A percentile compares a stretch with the other conserved stretches of the same genome.
Evolutionary conservation across 2,113 vertebrate species (phyloP).

Genomic region (Maccullochella peelii): DNA sequence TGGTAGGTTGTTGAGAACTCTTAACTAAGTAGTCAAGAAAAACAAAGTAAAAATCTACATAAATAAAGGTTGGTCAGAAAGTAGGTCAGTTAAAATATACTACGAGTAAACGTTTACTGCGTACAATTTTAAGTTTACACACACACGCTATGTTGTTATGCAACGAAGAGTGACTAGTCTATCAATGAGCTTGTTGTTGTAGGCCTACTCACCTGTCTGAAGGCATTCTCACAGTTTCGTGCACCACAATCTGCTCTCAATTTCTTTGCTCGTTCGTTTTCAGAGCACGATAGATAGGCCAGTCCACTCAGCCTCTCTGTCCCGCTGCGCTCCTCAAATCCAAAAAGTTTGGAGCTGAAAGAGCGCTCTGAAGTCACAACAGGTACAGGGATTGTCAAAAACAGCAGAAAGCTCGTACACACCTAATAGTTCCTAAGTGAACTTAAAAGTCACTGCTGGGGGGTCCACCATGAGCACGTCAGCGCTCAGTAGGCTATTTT

Average conservation of each 20-base stretch:
- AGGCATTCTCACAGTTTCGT: not conserved
- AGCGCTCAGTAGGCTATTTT: no score
- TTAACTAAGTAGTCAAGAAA: not conserved
- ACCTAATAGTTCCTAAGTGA: not conserved
- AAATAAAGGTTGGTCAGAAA: not conserved
- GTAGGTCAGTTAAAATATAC: not conserved
- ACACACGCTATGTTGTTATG: not conserved
- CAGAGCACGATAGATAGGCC: not conserved
- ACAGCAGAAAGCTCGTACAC: not conserved
- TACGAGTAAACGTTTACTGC: no score
- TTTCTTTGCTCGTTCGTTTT: not conserved
- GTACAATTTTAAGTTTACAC: not conserved
- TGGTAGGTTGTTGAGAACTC: not conserved
- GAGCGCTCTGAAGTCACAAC: no score
- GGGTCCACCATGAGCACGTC: not conserved
- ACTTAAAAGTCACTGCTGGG: not conserved
- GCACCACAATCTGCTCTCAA: not conserved
- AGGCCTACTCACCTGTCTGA: constrained; percentile 19
- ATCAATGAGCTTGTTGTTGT: not conserved
- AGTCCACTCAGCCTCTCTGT: not conserved
- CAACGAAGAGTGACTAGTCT: not conserved
- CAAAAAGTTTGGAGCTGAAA: no score
- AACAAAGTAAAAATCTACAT: not conserved
- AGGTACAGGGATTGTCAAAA: not conserved
- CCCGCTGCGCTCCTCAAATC: no score